Evolutionary conservation across 2,888 invertebrate species (phyloP), one percentile per base, ranked within the genome.

Genomic region (Sympetrum striolatum): DNA sequence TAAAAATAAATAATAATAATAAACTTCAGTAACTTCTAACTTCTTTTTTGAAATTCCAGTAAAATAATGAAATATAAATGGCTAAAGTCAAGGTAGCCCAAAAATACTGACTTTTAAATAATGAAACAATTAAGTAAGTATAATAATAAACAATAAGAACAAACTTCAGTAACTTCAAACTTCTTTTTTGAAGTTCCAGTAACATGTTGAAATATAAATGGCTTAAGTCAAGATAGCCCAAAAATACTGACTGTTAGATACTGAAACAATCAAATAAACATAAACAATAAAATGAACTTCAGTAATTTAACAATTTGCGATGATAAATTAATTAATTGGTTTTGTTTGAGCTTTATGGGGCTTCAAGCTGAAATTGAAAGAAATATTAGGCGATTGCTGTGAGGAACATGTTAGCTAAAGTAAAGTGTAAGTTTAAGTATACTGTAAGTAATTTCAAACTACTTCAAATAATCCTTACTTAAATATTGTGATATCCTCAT

Each of bases 321-420:
- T n/a, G n/a, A n/a, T n/a, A n/a, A n/a, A 39, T 86, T 58, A 60
- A 10, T 35, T 39, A 12, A 86, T 14, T 58, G 86, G 37, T 37
- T 12, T 86, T 86, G n/a, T 86, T 37, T 86, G 86, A n/a, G 60
- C 64, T 64, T 35, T 64, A 60, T 86, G 86, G n/a, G 60, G 60
- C 4, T 86, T 37, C n/a, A 86, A 60, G 5, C 86, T 86, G 37
- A 22, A 81, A 44, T 37, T 44, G 37, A 80, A 39, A 31, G 22
- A 22, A 39, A 80, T 12, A 4, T 44, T 8, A 44, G 44, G 10
- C 10, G 0, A 44, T 44, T 44, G 0, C 0, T 44, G 44, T 6
- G 44, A 44, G 10, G 10, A 10, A 8, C 10, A 8, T 44, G 10
- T 44, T 0, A 44, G 44, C 44, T 10, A 44, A 10, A 8, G 44